Percentiles rank a stretch among this genome's conserved stretches.
Conservation (phyloP, 2,888 invertebrate genomes). For the Drosophila ezoana region DNA sequence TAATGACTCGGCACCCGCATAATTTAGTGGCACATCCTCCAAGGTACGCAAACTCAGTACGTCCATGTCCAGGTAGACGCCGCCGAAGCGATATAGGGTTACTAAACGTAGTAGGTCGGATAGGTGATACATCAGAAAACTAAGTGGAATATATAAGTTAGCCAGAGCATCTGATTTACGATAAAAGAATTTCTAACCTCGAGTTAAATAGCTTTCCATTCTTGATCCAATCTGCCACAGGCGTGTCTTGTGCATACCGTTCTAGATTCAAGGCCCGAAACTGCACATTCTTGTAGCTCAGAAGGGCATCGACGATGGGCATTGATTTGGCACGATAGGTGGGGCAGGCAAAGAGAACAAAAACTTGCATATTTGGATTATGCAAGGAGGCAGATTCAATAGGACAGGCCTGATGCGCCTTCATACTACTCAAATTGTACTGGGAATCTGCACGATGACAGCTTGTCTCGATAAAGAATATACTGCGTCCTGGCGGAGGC, state of each 20-base stretch:
- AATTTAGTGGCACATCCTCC: slow-evolving; percentile 85
- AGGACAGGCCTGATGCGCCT: slow-evolving; percentile 81
- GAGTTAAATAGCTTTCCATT: slow-evolving; percentile 77
- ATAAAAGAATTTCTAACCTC: slow-evolving; percentile 26
- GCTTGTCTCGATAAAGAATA: slow-evolving; percentile 84
- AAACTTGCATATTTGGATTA: slow-evolving; percentile 79
- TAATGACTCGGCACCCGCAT: slow-evolving; percentile 88
- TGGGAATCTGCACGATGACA: slow-evolving; percentile 48
- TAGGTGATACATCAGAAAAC: slow-evolving; percentile 84
- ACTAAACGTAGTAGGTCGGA: slow-evolving; percentile 81
- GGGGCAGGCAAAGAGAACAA: slow-evolving; percentile 81
- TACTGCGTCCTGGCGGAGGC: slow-evolving; percentile 78
- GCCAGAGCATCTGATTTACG: neutral
- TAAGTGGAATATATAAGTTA: slow-evolving; percentile 34
- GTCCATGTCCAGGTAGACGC: slow-evolving; percentile 91
- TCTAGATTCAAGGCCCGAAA: slow-evolving; percentile 80
- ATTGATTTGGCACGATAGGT: slow-evolving; percentile 56
- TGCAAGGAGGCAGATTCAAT: slow-evolving; percentile 82
- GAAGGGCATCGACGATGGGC: slow-evolving; percentile 70
- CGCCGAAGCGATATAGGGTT: slow-evolving; percentile 90
- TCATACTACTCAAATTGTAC: slow-evolving; percentile 58
- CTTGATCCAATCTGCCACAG: slow-evolving; percentile 79
- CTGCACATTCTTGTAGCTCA: slow-evolving; percentile 79
- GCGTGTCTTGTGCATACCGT: slow-evolving; percentile 81
- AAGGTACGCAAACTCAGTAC: slow-evolving; percentile 87